Evolutionary conservation across 1,140 invertebrate genomes (phyloP).

Genomic region (Pseudobourletiella spinata): DNA sequence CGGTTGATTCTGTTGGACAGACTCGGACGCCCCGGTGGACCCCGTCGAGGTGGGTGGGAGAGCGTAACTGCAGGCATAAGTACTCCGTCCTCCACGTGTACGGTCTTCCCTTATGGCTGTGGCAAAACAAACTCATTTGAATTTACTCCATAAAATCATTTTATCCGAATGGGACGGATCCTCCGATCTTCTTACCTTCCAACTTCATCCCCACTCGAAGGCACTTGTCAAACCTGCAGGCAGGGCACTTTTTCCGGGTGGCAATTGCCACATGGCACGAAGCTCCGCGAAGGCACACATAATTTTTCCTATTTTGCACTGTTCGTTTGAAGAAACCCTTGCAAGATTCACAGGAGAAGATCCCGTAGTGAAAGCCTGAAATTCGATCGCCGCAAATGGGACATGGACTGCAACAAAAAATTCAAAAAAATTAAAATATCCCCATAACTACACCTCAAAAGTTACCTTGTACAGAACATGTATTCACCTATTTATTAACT

Average conservation of each 20-base stretch:
- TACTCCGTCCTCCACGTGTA: constrained; percentile 86
- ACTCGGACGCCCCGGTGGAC: constrained; percentile 26
- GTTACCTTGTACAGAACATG: constrained; percentile 6
- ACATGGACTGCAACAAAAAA: constrained; percentile 60
- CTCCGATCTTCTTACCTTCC: too few species aligned
- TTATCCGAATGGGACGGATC: too few species aligned
- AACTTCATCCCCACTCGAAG: constrained; percentile 93
- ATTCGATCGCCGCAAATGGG: constrained; percentile 93
- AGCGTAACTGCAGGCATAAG: constrained; percentile 87
- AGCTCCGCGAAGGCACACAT: constrained; percentile 82
- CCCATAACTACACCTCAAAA: neutral
- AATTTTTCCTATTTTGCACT: constrained; percentile 95
- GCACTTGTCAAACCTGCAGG: constrained; percentile 95
- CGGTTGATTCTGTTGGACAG: constrained; percentile 28
- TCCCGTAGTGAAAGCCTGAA: constrained; percentile 90
- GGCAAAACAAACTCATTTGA: too few species aligned
- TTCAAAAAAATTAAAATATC: neutral
- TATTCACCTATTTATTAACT: constrained; percentile 58
- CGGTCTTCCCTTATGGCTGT: constrained; percentile 86
- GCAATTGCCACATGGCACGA: constrained; percentile 53
- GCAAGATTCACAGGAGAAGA: constrained; percentile 93
- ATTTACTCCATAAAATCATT: too few species aligned
- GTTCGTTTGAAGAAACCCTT: constrained; percentile 98
- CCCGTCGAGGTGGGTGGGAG: constrained; percentile 51
- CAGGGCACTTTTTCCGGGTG: constrained; percentile 92